Base-by-base conservation (phyloP, 2,797 vertebrate species). In the Aotus griseimembra region DNA sequence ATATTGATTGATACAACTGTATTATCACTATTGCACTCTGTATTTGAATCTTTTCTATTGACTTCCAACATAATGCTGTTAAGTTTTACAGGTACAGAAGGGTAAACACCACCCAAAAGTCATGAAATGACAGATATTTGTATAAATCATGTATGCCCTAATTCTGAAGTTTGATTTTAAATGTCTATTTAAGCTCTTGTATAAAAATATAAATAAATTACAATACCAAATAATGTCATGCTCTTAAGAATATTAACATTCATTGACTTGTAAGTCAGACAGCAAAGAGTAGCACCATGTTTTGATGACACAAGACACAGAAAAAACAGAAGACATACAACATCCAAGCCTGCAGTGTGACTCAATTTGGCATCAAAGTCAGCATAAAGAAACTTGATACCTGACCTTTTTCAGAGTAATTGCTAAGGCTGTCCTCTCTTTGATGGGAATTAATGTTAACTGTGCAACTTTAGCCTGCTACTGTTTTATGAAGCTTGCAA, bases 351-450 rank as follows among this genome's bases (percentile, higher is more conserved):
- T 61, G 5, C 1, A 4, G 5, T 1, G 48, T 86, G 83, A 95
- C 88, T 96, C 96, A 46, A 20, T 96, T 73, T 82, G 64, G 20
- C 82, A 96, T 79, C 94, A 96, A 97, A 73, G 39, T 55, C 85
- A 90, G 52, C 48, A 83, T 90, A 95, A 96, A 0, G 0, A 61
- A 97, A 97, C 67, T 1, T 93, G n/a, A 30, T 97, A 98, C 81
- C 87, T 97, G 96, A 97, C 80, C 95, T 98, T 96, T 97, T 46
- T 7, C 86, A 55, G 33, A 57, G 14, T 75, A 97, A 97, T 77
- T 90, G 70, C 76, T 88, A 84, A 89, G 55, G 64, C 75, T 87
- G 70, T 94, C 64, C 82, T 98, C 77, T 93, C 20, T 97, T 97
- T 92, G 75, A 58, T 50, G 93, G 90, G 90, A 75, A 97, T 98